Evolutionary conservation across 2,888 invertebrate genomes (phyloP).

Genomic region (Philereme transversata): DNA sequence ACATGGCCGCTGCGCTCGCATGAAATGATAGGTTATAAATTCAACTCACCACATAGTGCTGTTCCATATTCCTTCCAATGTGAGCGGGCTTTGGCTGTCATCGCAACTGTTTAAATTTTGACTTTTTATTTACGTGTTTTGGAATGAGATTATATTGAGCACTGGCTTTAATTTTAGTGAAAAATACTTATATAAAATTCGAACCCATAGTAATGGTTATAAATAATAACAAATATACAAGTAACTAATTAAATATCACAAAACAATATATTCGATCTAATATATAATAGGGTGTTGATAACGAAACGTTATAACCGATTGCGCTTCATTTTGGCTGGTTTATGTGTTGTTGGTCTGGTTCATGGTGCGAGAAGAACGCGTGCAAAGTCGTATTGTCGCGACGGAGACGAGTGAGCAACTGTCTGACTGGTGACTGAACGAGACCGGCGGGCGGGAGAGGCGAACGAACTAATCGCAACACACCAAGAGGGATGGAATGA

Average conservation of each 20-base stretch:
- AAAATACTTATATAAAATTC: constrained; percentile 72
- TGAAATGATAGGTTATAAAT: constrained; percentile 71
- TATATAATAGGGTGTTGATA: constrained; percentile 71
- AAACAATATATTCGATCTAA: constrained; percentile 81
- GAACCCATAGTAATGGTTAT: constrained; percentile 75
- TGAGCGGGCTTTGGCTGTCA: constrained; percentile 82
- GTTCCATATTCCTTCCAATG: constrained; percentile 84
- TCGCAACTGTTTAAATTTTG: constrained; percentile 64
- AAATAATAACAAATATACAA: constrained; percentile 74
- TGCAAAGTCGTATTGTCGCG: constrained; percentile 70
- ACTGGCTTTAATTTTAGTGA: constrained; percentile 67
- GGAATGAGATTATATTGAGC: constrained; percentile 84
- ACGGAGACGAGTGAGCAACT: constrained; percentile 75
- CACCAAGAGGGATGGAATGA: constrained; percentile 73
- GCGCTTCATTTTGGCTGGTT: constrained; percentile 82
- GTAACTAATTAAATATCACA: constrained; percentile 82
- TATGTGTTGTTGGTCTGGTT: constrained; percentile 81
- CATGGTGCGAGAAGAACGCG: constrained; percentile 75
- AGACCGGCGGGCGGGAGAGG: constrained; percentile 47
- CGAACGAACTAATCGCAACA: constrained; percentile 72
- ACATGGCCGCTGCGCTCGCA: constrained; percentile 55
- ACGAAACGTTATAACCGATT: constrained; percentile 81
- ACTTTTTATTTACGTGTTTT: constrained; percentile 68
- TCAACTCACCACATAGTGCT: constrained; percentile 80
- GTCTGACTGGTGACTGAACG: constrained; percentile 56